phyloP scores from a whole-genome alignment of 2,797 vertebrate genomes.

The Anguilla anguilla region DNA sequence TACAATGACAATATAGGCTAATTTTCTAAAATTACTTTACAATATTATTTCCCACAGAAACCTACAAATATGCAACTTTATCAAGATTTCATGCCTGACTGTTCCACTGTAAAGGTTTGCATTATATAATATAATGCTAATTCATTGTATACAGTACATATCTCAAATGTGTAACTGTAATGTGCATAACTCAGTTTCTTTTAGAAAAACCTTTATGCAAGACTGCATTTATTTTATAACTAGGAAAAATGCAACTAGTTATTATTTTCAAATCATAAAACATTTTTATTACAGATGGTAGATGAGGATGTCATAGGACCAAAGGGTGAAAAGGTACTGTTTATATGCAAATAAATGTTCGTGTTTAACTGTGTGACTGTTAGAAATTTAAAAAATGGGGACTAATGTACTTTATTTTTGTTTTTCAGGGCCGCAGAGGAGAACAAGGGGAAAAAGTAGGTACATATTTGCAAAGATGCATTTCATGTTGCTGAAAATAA shows the following conservation, averaged over 20 bases:
- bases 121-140: background rate
- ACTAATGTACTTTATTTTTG: constrained; percentile 8
- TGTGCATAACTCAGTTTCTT: background rate
- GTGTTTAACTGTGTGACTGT: background rate
- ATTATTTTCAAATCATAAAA: background rate
- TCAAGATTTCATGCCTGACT: background rate
- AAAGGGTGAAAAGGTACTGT: constrained; percentile 47
- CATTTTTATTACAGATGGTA: constrained; percentile 34
- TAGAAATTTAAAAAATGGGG: background rate
- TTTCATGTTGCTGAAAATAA: constrained; percentile 3
- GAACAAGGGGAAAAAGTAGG: constrained; percentile 35
- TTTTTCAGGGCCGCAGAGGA: constrained; percentile 41
- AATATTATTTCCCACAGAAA: background rate
- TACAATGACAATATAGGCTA: background rate
- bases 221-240: background rate
- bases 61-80: background rate
- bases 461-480: background rate
- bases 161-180: background rate
- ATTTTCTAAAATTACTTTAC: background rate
- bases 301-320: constrained; percentile 31
- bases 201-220: background rate
- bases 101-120: background rate
- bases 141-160: background rate
- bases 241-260: background rate
- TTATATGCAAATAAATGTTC: background rate